Percentiles rank a stretch among this genome's conserved stretches.
Evolutionary conservation across 2,797 vertebrate genomes (phyloP).

Genomic region (Liasis olivaceus): DNA sequence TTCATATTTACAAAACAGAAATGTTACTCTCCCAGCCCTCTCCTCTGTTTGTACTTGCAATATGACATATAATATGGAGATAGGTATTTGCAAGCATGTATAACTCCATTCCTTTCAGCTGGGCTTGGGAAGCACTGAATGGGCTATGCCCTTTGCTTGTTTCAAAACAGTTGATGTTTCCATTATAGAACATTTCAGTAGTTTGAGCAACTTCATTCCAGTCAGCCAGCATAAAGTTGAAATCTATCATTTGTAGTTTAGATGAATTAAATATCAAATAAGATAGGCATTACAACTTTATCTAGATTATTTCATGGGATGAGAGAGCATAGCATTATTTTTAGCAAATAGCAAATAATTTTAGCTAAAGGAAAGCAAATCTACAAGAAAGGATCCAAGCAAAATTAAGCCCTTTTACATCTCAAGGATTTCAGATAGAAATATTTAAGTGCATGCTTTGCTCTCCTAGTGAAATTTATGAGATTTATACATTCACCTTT

Average conservation of each 20-base stretch:
- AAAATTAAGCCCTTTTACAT: neutral
- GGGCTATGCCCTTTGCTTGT: neutral
- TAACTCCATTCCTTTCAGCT: neutral
- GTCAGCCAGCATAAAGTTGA: neutral
- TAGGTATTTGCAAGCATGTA: neutral
- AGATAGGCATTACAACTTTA: neutral
- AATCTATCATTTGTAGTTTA: neutral
- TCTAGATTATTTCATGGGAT: neutral
- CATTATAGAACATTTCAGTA: neutral
- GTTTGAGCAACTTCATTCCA: neutral
- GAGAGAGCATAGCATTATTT: neutral
- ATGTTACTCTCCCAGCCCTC: constrained; percentile 1
- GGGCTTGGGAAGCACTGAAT: neutral
- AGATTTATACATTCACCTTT: neutral
- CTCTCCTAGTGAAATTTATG: neutral
- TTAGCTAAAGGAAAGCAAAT: neutral
- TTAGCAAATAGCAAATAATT: neutral
- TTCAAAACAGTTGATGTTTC: constrained; percentile 9
- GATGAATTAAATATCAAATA: neutral
- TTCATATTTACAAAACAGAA: constrained; percentile 34
- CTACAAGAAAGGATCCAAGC: neutral
- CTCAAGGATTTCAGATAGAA: neutral
- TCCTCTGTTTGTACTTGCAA: constrained; percentile 29
- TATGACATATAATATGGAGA: neutral
- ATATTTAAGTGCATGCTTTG: neutral